Conservation (phyloP, 2,888 invertebrate genomes). For the Stenurella melanura region DNA sequence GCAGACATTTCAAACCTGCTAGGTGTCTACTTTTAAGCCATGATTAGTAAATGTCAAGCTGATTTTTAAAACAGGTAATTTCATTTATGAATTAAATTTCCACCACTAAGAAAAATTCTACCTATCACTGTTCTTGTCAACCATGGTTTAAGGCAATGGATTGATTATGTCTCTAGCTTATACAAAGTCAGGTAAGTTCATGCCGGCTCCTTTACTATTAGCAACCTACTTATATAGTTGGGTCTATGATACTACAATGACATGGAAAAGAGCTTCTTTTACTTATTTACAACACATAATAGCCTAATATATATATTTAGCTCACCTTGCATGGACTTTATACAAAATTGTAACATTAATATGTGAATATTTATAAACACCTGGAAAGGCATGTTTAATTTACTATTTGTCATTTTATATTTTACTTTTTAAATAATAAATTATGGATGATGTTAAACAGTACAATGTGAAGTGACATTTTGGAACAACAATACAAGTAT, state of each 20-base stretch:
- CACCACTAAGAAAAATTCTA: too few species aligned
- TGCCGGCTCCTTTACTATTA: too few species aligned
- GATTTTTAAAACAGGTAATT: too few species aligned
- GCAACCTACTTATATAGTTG: neutral
- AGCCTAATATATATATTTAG: neutral
- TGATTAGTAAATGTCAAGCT: too few species aligned
- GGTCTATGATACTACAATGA: neutral
- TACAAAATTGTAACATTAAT: conserved; percentile 2
- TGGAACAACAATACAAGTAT: conserved; percentile 14
- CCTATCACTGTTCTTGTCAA: too few species aligned
- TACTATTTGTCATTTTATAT: neutral
- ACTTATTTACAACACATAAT: neutral
- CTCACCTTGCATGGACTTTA: conserved; percentile 14
- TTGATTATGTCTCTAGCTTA: too few species aligned
- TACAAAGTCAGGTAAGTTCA: too few species aligned
- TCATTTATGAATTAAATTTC: too few species aligned
- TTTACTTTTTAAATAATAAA: neutral
- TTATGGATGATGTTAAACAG: neutral
- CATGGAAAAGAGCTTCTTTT: neutral
- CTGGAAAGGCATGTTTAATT: too few species aligned
- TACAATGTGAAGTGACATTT: neutral
- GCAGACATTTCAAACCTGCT: too few species aligned
- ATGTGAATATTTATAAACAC: neutral
- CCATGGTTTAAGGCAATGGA: too few species aligned
- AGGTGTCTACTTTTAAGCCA: too few species aligned